phyloP scores from a whole-genome alignment of 2,888 invertebrate genomes.

The Microplitis deprimator region DNA sequence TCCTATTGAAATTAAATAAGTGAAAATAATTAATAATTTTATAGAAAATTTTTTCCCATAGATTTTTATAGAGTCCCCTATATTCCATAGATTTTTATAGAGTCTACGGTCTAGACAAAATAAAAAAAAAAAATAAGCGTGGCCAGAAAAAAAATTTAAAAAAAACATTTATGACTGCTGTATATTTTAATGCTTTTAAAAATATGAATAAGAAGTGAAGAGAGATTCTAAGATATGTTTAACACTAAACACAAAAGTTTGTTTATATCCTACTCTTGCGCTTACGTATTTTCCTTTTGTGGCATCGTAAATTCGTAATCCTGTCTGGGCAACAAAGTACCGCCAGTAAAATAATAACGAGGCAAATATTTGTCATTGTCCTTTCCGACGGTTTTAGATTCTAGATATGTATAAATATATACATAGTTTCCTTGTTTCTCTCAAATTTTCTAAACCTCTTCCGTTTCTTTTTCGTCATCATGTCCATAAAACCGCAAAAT shows the following conservation, averaged over 20 bases:
- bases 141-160: too few species aligned
- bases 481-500: conserved; percentile 34
- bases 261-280: not conserved
- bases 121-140: too few species aligned
- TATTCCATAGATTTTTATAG: too few species aligned
- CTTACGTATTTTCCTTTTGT: conserved; percentile 1
- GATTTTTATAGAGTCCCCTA: too few species aligned
- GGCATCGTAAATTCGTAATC: conserved; percentile 55
- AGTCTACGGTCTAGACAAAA: too few species aligned
- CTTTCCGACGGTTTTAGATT: conserved; percentile 43
- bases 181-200: not conserved
- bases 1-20: too few species aligned
- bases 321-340: conserved; percentile 51
- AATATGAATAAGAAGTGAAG: not conserved
- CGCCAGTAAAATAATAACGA: conserved; percentile 62
- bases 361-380: conserved; percentile 60
- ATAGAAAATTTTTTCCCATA: too few species aligned
- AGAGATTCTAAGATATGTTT: not conserved
- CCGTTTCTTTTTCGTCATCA: conserved; percentile 18
- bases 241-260: not conserved
- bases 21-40: too few species aligned
- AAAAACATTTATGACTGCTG: not conserved
- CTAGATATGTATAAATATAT: too few species aligned
- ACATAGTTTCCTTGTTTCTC: conserved; percentile 2
- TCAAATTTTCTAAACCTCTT: conserved; percentile 13